phyloP scores from a whole-genome alignment of 2,113 vertebrate genomes.

The Hemiscyllium ocellatum region DNA sequence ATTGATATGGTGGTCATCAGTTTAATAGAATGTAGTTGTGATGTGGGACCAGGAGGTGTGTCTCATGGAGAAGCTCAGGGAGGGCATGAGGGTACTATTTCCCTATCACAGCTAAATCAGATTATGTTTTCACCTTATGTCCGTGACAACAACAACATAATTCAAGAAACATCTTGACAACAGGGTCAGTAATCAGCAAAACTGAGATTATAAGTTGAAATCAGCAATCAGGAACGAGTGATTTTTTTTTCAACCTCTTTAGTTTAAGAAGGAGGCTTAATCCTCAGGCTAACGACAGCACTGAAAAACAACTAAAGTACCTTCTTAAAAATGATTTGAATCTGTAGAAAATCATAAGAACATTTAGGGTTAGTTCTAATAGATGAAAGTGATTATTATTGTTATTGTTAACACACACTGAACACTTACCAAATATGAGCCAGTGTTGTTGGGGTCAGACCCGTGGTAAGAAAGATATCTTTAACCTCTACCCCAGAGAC shows the following conservation, averaged over 20 bases:
- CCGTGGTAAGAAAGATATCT: conserved; percentile 92
- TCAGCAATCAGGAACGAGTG: not conserved
- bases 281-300: not conserved
- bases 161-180: not conserved
- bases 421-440: conserved; percentile 86
- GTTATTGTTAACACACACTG: not conserved
- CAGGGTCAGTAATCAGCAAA: not conserved
- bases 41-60: too few relatives aligned
- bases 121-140: not conserved
- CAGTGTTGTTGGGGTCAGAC: conserved; percentile 78
- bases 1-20: too few relatives aligned
- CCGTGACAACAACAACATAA: not conserved
- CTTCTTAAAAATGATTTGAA: not conserved
- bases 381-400: not conserved
- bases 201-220: not conserved
- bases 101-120: not conserved
- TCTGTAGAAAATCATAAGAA: not conserved
- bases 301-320: not conserved
- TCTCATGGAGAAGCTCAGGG: too few relatives aligned
- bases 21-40: too few relatives aligned
- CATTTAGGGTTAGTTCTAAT: not conserved
- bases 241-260: not conserved
- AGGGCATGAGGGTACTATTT: not conserved
- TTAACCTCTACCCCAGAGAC: conserved; percentile 89
- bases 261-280: not conserved